Evolutionary conservation across 2,888 invertebrate species (phyloP), one percentile per base, ranked within the genome.

Genomic region (Sphaerophoria taeniata): DNA sequence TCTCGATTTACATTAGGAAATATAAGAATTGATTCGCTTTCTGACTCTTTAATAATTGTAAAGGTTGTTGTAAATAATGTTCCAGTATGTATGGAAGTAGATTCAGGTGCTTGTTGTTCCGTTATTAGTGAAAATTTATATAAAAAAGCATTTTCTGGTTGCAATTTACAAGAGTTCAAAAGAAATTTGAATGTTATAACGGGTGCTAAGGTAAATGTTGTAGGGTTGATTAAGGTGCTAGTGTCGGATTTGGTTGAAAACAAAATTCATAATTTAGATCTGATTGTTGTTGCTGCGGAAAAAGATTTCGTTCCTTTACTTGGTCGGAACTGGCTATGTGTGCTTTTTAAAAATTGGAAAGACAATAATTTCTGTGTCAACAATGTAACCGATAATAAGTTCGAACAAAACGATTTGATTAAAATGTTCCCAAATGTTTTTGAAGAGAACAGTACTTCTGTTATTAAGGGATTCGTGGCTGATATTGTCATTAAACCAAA

Each of bases 141-240:
- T 51, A 16, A 14, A 51, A 51, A 14, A 51, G 45, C 51, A 7
- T 51, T 51, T 51, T 5, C 51, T 51, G 51, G 51, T 51, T 51
- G 51, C 51, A 51, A 7, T 51, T 51, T 51, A 51, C 51, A 51
- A 5, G 51, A 51, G 7, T 51, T 51, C 9, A 51, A 51, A 5
- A 51, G 51, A 51, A 51, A 9, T 51, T 9, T 51, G 51, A 51
- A 51, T 51, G 51, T 51, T 51, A 51, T 51, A 7, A 51, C 51
- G 4, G 51, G 51, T 16, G 51, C 51, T 5, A 53, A 53, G 53
- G 53, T 53, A 11, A 53, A 53, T 53, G 53, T 53, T 24, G 53
- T 53, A 31, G 53, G 53, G 3, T 24, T 6, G 6, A 31, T 53
- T 53, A 53, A 53, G 53, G 53, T 53, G 6, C 2, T 31, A 11